Evolutionary conservation across 2,888 invertebrate species (phyloP).

Genomic region (Baccha elongata): DNA sequence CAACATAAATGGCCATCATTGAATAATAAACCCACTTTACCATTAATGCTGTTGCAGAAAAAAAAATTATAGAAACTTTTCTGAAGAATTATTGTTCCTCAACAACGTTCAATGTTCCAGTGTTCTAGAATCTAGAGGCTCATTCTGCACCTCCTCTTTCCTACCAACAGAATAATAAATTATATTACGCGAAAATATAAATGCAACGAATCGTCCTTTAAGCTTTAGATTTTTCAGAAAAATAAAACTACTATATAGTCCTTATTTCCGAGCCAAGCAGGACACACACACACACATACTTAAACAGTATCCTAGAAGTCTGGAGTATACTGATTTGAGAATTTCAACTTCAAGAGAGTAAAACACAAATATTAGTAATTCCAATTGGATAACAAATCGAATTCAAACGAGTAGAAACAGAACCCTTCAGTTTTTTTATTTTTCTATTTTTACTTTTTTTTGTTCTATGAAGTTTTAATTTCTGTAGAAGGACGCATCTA

Average conservation of each 20-base stretch:
- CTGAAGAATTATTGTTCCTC: slow-evolving; percentile 47
- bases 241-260: slow-evolving; percentile 8
- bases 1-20: slow-evolving; percentile 40
- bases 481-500: slow-evolving; percentile 10
- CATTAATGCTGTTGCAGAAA: slow-evolving; percentile 7
- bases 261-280: slow-evolving; percentile 32
- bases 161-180: slow-evolving; percentile 56
- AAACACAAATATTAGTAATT: slow-evolving; percentile 73
- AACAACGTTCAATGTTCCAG: slow-evolving; percentile 22
- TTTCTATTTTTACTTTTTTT: slow-evolving; percentile 14
- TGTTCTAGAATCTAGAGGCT: background rate
- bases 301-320: background rate
- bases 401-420: slow-evolving; percentile 65
- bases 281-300: background rate
- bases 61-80: slow-evolving; percentile 25
- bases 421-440: slow-evolving; percentile 45
- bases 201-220: slow-evolving; percentile 25
- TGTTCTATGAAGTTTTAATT: slow-evolving; percentile 28
- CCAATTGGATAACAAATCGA: slow-evolving; percentile 74
- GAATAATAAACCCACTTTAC: slow-evolving; percentile 40
- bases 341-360: slow-evolving; percentile 50
- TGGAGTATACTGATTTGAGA: slow-evolving; percentile 52
- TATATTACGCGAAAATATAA: slow-evolving; percentile 63
- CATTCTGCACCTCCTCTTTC: background rate
- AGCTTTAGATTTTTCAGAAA: background rate